Conservation (phyloP, 2,888 invertebrate species). For the Hypomecis atomaria region DNA sequence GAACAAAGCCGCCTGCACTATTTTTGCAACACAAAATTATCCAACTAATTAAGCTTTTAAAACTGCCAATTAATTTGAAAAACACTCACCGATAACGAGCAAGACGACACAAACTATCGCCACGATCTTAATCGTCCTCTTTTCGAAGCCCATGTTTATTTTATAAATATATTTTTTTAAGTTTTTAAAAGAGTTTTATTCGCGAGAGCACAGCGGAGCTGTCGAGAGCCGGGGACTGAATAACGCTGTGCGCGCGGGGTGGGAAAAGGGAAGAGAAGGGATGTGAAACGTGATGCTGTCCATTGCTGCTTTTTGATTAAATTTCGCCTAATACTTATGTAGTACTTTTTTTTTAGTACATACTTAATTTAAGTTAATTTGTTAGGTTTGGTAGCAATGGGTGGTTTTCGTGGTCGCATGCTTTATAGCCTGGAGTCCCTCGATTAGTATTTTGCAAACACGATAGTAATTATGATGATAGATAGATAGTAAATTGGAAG, state of each 20-base stretch:
- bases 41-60: background rate
- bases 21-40: no score
- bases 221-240: slow-evolving; percentile 30
- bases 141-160: slow-evolving; percentile 70
- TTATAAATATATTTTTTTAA: slow-evolving; percentile 13
- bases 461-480: no score
- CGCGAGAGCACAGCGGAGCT: slow-evolving; percentile 3
- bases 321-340: no score
- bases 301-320: slow-evolving; percentile 51
- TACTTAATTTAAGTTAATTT: no score
- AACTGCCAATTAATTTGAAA: slow-evolving; percentile 24
- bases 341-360: no score
- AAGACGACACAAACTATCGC: slow-evolving; percentile 63
- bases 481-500: no score
- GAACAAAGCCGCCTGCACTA: no score
- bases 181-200: slow-evolving; percentile 2
- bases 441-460: no score
- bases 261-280: slow-evolving; percentile 21
- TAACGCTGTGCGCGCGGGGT: slow-evolving; percentile 24
- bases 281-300: slow-evolving; percentile 40
- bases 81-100: slow-evolving; percentile 68
- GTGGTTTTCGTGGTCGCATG: no score
- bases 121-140: slow-evolving; percentile 73
- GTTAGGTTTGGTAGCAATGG: no score
- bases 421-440: no score